Base-by-base conservation (phyloP, 2,797 vertebrate genomes). In the Macrochelys suwanniensis region DNA sequence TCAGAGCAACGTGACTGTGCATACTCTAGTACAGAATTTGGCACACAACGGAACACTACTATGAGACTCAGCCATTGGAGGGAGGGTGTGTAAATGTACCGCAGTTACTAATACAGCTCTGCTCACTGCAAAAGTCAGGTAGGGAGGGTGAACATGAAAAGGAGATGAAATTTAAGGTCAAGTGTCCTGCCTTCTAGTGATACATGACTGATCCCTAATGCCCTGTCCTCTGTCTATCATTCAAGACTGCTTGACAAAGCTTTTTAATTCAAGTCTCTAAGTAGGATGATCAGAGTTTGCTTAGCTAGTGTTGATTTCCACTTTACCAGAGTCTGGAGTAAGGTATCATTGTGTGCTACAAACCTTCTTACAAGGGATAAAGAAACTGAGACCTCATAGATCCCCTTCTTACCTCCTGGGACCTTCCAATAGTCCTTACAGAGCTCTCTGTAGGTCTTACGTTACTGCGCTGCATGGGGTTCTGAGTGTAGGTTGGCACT, bases 181-280 rank as follows among this genome's bases (percentile, higher is more conserved):
- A 83, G 42, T 71, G n/a, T 79, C 82, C 77, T 91, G 88, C 85
- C 79, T 94, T 80, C 88, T 87, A 90, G 93, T 93, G 85, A 89
- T 0, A 2, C 16, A 1, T 49, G 81, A 61, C 87, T 95, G 92
- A 94, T 95, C 87, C 65, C 89, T 94, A 90, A 85, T 76, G 85
- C 90, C 76, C 88, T 91, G 94, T 88, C 95, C 88, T 94, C 97
- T 90, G 95, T 96, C 96, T 92, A 11, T 90, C 92, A 90, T 87
- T 95, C 93, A 96, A 92, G 87, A 53, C 87, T 94, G 94, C 96
- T 94, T 95, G 92, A 83, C 88, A 96, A 97, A 96, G 96, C 97
- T 97, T 97, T 97, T 97, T 95, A 97, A 97, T 96, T 97, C 94
- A 95, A 97, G 92, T 96, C 93, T 92, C 89, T 97, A 97, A 95